Base-by-base conservation (phyloP, 2,797 vertebrate genomes). In the Acanthurus leucopareius region DNA sequence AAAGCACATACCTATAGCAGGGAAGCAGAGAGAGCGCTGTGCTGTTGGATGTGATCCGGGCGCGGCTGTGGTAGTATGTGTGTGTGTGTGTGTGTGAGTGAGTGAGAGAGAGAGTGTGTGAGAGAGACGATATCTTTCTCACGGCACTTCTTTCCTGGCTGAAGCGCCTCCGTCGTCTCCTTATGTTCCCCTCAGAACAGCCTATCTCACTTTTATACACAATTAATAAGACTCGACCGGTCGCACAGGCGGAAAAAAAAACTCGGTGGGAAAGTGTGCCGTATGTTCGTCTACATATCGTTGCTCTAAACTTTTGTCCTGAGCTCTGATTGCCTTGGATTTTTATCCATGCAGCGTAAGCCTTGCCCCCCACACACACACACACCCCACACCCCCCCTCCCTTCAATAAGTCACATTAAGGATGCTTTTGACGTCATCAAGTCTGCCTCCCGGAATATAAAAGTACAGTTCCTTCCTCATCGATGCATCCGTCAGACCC, bases 401-500 rank as follows among this genome's bases (percentile, higher is more conserved):
- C 90, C 94, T 94, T 89, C 91, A 93, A 93, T 93, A 96, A 95
- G 96, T 97, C 97, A 97, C 97, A 97, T 95, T 98, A 99, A 97
- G 96, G 96, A 97, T 97, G 97, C 93, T 96, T 97, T 95, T 97
- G 97, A 99, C 98, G 98, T 99, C 98, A 99, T 97, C 97, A 97
- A 95, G 88, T 93, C 94, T 97, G 97, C 97, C 98, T 99, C 96
- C 97, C 96, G 98, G 97, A 98, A 97, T 97, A 96, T 95, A 96
- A 96, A 95, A 96, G 96, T 96, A 96, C 96, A 96, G 95, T 96
- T 96, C 93, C 95, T 97, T 97, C 96, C 96, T 97, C 95, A 91
- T 95, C 95, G 93, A 96, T 96, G 95, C 96, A 96, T 95, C 95
- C 94, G 95, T 96, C 96, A 95, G 93, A 96, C 95, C 94, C 95